Percentiles rank a stretch among this genome's conserved stretches.
These are phyloP conservation scores for Chalcosyrphus nemorum DNA, from an alignment of 2,888 invertebrate species.

Conservation along the genomic window DNA sequence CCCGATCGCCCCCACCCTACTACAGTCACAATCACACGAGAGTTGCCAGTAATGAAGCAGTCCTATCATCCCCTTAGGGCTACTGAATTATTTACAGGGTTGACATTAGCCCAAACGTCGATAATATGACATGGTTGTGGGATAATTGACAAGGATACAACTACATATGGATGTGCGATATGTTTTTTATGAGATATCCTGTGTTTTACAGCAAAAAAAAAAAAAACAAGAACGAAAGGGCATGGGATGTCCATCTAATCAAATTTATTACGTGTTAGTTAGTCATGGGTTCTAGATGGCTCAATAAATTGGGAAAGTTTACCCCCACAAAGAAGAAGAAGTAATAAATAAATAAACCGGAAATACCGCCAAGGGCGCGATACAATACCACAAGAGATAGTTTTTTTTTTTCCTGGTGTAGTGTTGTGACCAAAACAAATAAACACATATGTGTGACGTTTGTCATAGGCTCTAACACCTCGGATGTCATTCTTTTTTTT, in stretches of 20 bases:
- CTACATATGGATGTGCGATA: conserved; percentile 18
- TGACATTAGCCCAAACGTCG: conserved; percentile 62
- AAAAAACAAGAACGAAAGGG: not conserved
- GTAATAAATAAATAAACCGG: conserved; percentile 73
- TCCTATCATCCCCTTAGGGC: conserved; percentile 69
- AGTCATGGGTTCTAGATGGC: conserved; percentile 53
- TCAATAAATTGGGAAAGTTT: conserved; percentile 60
- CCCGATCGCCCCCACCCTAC: conserved; percentile 66
- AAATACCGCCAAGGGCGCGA: conserved; percentile 61
- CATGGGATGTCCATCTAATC: conserved; percentile 64
- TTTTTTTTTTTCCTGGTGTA: conserved; percentile 3
- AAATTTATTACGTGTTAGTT: conserved; percentile 73
- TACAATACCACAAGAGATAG: conserved; percentile 34
- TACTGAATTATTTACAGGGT: conserved; percentile 71
- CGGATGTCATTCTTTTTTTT: conserved; percentile 9
- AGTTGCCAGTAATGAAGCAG: conserved; percentile 60
- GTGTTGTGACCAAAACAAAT: conserved; percentile 52
- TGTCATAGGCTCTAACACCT: conserved; percentile 5
- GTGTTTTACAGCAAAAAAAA: not conserved
- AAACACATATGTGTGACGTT: conserved; percentile 54
- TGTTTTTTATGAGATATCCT: conserved; percentile 59
- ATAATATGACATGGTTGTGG: conserved; percentile 72
- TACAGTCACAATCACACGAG: conserved; percentile 7
- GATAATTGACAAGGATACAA: conserved; percentile 70
- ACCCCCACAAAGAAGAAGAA: conserved; percentile 25